phyloP scores from a whole-genome alignment of 1,140 invertebrate species.

The Eumeta japonica region DNA sequence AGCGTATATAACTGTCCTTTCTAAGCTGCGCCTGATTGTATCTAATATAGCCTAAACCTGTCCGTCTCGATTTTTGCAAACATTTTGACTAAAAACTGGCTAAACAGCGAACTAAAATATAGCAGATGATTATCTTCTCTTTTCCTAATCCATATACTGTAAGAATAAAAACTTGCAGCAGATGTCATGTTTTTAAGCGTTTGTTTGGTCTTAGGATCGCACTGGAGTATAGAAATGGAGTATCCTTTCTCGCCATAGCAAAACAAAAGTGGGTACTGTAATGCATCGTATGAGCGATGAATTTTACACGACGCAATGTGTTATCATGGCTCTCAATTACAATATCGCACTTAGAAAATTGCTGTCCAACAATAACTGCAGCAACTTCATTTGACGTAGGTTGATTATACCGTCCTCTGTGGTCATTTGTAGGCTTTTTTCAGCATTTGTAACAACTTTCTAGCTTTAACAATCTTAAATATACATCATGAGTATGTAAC shows the following conservation, averaged over 20 bases:
- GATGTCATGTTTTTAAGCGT: slow-evolving; percentile 19
- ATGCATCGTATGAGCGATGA: slow-evolving; percentile 29
- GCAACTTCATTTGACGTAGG: slow-evolving; percentile 30
- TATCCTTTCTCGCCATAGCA: slow-evolving; percentile 15
- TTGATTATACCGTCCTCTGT: slow-evolving; percentile 29
- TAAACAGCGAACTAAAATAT: slow-evolving; percentile 20
- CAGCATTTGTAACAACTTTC: slow-evolving; percentile 27
- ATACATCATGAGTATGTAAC: slow-evolving; percentile 13
- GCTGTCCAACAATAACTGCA: slow-evolving; percentile 26
- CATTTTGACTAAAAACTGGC: slow-evolving; percentile 21
- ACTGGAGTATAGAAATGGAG: slow-evolving; percentile 19
- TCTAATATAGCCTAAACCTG: slow-evolving; percentile 14
- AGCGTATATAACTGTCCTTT: slow-evolving; percentile 14
- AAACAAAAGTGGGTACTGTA: slow-evolving; percentile 41
- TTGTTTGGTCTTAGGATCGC: too few relatives aligned
- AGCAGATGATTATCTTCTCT: slow-evolving; percentile 17
- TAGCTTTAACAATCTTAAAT: slow-evolving; percentile 21
- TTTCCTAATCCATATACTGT: slow-evolving; percentile 17
- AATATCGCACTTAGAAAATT: slow-evolving; percentile 22
- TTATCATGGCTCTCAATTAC: too few relatives aligned
- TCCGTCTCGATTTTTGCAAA: slow-evolving; percentile 19
- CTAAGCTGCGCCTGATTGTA: slow-evolving; percentile 19
- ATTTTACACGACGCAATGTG: slow-evolving; percentile 26
- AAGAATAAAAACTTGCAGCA: slow-evolving; percentile 21
- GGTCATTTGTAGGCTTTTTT: slow-evolving; percentile 26